These are phyloP conservation scores for Paedocypris sp. DNA, from an alignment of 2,113 vertebrate species.

Conservation along the genomic window DNA sequence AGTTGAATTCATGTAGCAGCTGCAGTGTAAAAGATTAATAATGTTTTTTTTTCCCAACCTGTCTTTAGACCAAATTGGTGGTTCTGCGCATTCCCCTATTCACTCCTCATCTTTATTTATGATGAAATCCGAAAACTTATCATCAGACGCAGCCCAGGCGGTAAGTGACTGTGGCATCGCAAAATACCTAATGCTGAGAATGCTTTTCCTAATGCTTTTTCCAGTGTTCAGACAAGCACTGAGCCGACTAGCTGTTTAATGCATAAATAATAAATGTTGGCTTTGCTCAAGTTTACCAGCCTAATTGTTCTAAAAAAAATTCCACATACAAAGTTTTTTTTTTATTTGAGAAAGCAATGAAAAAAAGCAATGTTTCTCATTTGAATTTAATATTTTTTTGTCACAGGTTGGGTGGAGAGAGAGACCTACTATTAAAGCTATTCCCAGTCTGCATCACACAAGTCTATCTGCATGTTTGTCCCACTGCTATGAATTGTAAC, in stretches of 20 bases:
- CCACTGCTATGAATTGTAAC: constrained; percentile 67
- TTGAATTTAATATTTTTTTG: constrained; percentile 6
- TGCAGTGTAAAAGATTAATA: too few species aligned
- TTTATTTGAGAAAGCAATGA: too few species aligned
- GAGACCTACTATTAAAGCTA: constrained; percentile 78
- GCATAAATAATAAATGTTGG: too few species aligned
- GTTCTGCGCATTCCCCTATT: constrained; percentile 74
- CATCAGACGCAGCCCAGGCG: constrained; percentile 69
- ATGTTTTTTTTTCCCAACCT: too few species aligned
- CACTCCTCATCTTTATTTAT: constrained; percentile 72
- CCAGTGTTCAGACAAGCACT: too few species aligned
- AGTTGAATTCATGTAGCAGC: too few species aligned
- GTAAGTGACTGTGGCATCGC: constrained; percentile 43
- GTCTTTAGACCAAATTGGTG: constrained; percentile 67
- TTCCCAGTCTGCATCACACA: constrained; percentile 46
- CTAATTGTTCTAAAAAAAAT: too few species aligned
- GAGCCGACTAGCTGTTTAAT: too few species aligned
- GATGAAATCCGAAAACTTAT: constrained; percentile 74
- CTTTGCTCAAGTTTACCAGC: too few species aligned
- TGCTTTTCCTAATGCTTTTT: too few species aligned
- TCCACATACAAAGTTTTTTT: too few species aligned
- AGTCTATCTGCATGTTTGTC: constrained; percentile 68
- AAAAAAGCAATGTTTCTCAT: too few species aligned
- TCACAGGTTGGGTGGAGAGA: constrained; percentile 72
- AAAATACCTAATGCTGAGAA: neutral